A percentile compares a stretch with the other conserved stretches of the same genome.
These are phyloP conservation scores for Manis pentadactyla DNA, from an alignment of 2,797 vertebrate genomes.

Conservation along the genomic window DNA sequence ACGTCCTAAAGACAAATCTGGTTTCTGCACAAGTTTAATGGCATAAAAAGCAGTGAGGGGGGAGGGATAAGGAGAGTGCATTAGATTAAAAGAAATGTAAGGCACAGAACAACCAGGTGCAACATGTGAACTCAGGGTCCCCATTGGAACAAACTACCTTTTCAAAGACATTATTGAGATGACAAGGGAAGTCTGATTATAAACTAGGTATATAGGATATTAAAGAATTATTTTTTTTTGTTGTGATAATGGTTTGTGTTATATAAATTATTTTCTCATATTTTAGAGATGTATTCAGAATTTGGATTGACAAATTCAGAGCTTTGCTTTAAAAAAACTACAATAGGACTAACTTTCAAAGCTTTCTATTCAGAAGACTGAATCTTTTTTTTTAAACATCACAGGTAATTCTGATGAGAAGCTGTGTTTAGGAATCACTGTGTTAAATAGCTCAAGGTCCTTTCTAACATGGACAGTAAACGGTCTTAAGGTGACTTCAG, in stretches of 20 bases:
- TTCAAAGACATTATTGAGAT: neutral
- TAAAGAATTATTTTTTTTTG: neutral
- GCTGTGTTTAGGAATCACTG: neutral
- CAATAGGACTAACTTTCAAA: neutral
- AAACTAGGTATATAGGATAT: neutral
- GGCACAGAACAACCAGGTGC: neutral
- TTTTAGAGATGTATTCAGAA: neutral
- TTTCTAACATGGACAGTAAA: neutral
- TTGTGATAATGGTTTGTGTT: neutral
- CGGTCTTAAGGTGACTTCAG: neutral
- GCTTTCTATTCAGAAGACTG: neutral
- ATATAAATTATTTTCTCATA: neutral
- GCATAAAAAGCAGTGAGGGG: neutral
- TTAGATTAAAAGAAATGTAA: neutral
- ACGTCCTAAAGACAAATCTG: neutral
- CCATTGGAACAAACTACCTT: constrained; percentile 3
- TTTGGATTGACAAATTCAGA: neutral
- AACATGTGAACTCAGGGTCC: neutral
- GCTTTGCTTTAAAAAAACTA: neutral
- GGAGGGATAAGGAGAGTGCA: neutral
- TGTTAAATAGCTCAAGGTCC: neutral
- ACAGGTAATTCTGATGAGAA: constrained; percentile 10
- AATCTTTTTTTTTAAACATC: neutral
- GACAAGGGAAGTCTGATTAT: neutral
- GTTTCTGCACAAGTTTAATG: neutral